Base-by-base conservation (phyloP, 64 coral and sea anemone genomes). In the Hydrozoanthus tunicans region DNA sequence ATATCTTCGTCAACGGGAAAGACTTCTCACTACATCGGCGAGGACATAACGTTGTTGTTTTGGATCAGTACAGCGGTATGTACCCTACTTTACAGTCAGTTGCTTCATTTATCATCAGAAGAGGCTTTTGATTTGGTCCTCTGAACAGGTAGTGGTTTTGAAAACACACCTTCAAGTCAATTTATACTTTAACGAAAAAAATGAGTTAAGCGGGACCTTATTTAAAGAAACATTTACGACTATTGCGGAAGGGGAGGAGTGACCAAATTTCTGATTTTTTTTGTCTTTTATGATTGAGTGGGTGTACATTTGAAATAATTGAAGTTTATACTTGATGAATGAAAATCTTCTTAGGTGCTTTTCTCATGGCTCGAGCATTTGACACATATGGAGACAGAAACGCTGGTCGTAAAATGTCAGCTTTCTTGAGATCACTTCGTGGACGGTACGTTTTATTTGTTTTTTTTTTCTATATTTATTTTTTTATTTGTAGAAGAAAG, bases 351-450 rank as follows among this genome's bases (percentile, higher is more conserved):
- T 85, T 4, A 85, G 82, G 82, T 70, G 61, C 82, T 70, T 85
- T 85, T 51, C 64, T 69, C 8, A 85, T 85, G 82, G 82, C 82
- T 67, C 61, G 82, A 23, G 82, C 82, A 12, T 85, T 85, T 70
- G 82, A 85, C 32, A 85, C 82, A 55, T 51, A 85, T 10, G 82
- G 82, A 24, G 82, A 85, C 15, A 85, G 82, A 70, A 24, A 85
- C 7, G 82, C 82, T 67, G 82, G 82, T 70, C 52, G 51, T 56
- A 85, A 85, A 14, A 85, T 85, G 82, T 63, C 82, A 25, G 82
- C 82, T 70, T 85, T 85, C 64, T 85, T 85, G 65, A 85, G 70
- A 53, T 85, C 82, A 56, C 63, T 85, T 5, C 82, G 82, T 13
- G 82, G 82, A 70, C 26, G 82, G 82, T 85, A 85, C 17, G 64